Base-by-base conservation (phyloP, 2,888 invertebrate species). In the Conomelus anceps region DNA sequence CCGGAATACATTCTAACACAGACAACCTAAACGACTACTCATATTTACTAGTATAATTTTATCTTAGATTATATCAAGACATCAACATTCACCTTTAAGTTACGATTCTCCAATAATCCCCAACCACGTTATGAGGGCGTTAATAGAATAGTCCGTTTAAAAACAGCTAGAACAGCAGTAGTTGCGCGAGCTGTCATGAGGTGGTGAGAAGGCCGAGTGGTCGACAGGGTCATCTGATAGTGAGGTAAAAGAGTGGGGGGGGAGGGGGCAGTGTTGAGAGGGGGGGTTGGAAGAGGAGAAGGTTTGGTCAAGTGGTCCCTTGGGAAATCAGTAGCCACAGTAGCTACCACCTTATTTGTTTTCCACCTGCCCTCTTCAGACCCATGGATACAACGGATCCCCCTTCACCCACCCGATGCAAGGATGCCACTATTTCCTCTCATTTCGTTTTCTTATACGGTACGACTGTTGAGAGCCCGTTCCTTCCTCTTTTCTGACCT, bases 261-360 rank as follows among this genome's bases (percentile, higher is more conserved):
- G 23, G 26, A 86, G 86, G 11, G 23, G 22, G 86, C 17, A 22
- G n/a, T 23, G 24, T 7, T 23, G 86, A 4, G 23, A 86, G n/a
- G 86, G 23, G 86, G 11, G 23, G 86, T 22, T 3, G 0, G 86
- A 22, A 23, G 24, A n/a, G 86, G 86, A n/a, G 86, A 22, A 23
- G 86, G 29, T 26, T 24, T 86, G 86, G 86, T 86, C 86, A 88
- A 88, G 88, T 88, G 88, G 88, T 29, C 88, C 26, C 85, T 22
- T 22, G 88, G 88, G 88, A 88, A 88, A 88, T 88, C 88, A 88
- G 22, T 85, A 34, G 85, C 22, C 85, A 26, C 23, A 29, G 84
- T 84, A 84, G 85, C 88, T 85, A 85, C 88, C 88, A 26, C 23
- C 88, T 84, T 85, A 84, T 24, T 85, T 85, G 22, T 85, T 85